Evolutionary conservation across 2,888 invertebrate genomes (phyloP), one percentile per base, ranked within the genome.

Genomic region (Rhagonycha lutea): DNA sequence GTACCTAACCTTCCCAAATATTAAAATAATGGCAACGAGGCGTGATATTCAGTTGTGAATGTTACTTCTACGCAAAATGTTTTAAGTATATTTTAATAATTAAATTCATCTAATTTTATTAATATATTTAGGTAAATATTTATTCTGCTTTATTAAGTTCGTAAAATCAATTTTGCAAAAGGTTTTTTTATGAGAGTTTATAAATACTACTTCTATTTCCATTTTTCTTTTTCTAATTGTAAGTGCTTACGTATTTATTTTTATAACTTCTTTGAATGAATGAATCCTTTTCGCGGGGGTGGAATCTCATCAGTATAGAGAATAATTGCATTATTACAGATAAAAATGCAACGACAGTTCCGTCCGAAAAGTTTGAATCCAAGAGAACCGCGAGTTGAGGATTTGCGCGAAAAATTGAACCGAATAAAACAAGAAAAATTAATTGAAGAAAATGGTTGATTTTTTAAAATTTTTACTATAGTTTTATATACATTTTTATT

Each of bases 351-450:
- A 24, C n/a, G 24, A 3, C 24, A 23, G 24, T n/a, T 8, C 7
- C 63, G 63, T 0, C 63, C 63, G 24, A 65, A 65, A 12, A 2
- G 3, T 63, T 11, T 63, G 5, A 63, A 63, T 18, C 14, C 12
- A 1, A 29, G 28, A 14, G 26, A 32, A 11, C 68, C 68, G n/a
- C 70, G 18, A 2, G 68, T 75, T 68, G 47, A 28, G 4, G 84
- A 84, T 81, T 79, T 84, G 69, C 77, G 84, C 68, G 80, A 83
- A 68, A 68, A 83, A 7, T 77, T 84, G 12, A 76, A 84, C 47
- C 80, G 81, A 29, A 83, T 80, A 73, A 83, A 82, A 18, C 79
- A 82, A 70, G 75, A 79, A 47, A 63, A 65, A 7, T 14, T 65
- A 8, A 62, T 12, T 14, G 24, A 65, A 12, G 26, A 78, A 75